phyloP scores from a whole-genome alignment of 37 sponge, comb jelly and placozoan species.

The Geodia barretti region DNA sequence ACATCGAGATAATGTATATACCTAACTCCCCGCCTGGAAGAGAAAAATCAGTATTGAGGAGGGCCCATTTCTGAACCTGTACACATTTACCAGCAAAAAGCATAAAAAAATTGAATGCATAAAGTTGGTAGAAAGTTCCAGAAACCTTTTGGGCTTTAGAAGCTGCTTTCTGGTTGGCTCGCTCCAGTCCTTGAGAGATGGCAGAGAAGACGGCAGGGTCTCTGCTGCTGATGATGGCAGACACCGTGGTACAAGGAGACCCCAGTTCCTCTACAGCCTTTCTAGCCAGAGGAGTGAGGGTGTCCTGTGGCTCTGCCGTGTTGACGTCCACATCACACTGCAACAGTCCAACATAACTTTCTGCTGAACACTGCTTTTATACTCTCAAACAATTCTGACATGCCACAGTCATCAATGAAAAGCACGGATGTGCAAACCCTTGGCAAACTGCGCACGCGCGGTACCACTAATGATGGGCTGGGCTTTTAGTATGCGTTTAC shows the following conservation, averaged over 20 bases:
- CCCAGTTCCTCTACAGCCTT: conserved; percentile 30
- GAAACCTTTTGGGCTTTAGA: conserved; percentile 72
- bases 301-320: conserved; percentile 63
- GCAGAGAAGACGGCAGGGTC: conserved; percentile 70
- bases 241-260: conserved; percentile 48
- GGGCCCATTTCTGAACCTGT: conserved; percentile 74
- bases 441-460: too few relatives aligned
- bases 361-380: not conserved
- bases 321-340: conserved; percentile 54
- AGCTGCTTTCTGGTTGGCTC: conserved; percentile 53
- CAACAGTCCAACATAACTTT: not conserved
- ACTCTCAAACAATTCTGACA: not conserved
- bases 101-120: not conserved
- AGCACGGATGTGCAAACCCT: not conserved
- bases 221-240: conserved; percentile 53
- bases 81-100: not conserved
- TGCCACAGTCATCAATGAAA: not conserved
- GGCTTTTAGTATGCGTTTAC: too few relatives aligned
- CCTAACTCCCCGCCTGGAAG: conserved; percentile 81
- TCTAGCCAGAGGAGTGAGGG: conserved; percentile 43
- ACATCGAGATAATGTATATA: conserved; percentile 11
- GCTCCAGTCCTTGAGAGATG: conserved; percentile 73
- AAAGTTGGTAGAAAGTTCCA: not conserved
- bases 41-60: conserved; percentile 75
- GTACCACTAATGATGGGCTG: too few relatives aligned